A percentile compares a stretch with the other conserved stretches of the same genome.
Conservation (phyloP, 2,888 invertebrate species). For the Apomyelois bistriatella region DNA sequence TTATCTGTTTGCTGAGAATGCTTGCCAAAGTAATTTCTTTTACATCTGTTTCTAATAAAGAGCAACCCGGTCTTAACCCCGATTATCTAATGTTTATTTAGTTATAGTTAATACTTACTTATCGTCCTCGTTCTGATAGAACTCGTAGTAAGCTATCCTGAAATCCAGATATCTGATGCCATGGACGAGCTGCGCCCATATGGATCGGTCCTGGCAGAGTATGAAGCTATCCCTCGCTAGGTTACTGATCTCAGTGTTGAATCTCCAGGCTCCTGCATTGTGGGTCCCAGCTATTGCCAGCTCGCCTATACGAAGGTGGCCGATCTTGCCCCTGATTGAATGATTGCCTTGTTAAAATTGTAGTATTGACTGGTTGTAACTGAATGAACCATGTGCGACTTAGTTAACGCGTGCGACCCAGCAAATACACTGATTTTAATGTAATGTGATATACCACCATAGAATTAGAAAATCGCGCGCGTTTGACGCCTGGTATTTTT, state of each 20-base stretch:
- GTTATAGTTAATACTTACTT: slow-evolving; percentile 39
- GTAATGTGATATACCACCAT: too few relatives aligned
- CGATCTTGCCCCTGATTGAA: slow-evolving; percentile 47
- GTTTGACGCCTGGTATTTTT: too few relatives aligned
- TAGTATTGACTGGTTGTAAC: slow-evolving; percentile 15
- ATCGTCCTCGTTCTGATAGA: slow-evolving; percentile 56
- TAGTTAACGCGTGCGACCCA: neutral
- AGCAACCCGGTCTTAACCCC: too few relatives aligned
- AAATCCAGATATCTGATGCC: slow-evolving; percentile 91
- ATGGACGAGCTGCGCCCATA: slow-evolving; percentile 91
- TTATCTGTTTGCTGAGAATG: too few relatives aligned
- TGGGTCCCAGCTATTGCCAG: slow-evolving; percentile 75
- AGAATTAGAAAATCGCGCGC: too few relatives aligned
- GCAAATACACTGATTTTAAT: neutral
- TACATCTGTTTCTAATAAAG: too few relatives aligned
- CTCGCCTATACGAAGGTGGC: slow-evolving; percentile 62
- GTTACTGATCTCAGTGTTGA: slow-evolving; percentile 69
- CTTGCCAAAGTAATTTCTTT: too few relatives aligned
- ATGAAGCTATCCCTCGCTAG: slow-evolving; percentile 61
- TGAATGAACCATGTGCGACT: neutral
- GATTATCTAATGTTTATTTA: too few relatives aligned
- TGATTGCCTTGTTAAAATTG: neutral
- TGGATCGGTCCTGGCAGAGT: slow-evolving; percentile 85
- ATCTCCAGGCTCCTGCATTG: slow-evolving; percentile 77
- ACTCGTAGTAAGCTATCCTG: slow-evolving; percentile 85